Conservation (phyloP, 2,113 vertebrate genomes). For the Bubalus kerabau region DNA sequence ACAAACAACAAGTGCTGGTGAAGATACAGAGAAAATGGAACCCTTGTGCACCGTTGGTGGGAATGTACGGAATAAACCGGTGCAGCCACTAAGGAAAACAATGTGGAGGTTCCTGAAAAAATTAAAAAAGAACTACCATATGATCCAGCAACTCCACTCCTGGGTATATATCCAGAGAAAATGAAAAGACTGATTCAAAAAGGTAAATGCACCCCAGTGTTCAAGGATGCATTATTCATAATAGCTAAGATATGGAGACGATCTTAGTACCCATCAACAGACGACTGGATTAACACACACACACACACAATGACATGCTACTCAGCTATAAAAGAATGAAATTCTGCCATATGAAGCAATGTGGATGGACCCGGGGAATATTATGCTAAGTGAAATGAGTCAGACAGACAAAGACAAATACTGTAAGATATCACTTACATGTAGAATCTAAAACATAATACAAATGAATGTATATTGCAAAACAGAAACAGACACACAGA, state of each 20-base stretch:
- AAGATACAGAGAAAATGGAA: fast-evolving
- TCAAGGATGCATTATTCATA: neutral
- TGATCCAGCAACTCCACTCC: neutral
- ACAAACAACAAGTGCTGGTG: neutral
- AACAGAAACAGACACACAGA: neutral
- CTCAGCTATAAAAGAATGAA: neutral
- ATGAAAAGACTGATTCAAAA: neutral
- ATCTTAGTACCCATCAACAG: neutral
- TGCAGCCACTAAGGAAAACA: neutral
- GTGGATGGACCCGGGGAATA: neutral
- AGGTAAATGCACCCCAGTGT: neutral
- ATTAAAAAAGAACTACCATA: neutral
- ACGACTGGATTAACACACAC: neutral
- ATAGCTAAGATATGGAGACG: neutral
- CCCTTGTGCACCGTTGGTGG: neutral
- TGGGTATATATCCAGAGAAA: neutral
- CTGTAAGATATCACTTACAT: neutral
- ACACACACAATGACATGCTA: neutral
- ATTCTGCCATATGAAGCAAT: neutral
- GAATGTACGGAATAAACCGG: neutral
- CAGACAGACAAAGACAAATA: neutral
- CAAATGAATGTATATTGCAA: neutral
- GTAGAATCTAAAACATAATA: neutral
- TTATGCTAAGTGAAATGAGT: neutral
- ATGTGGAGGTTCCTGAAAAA: neutral